Evolutionary conservation across 2,797 vertebrate species (phyloP).

Genomic region (Cirrhinus molitorella): DNA sequence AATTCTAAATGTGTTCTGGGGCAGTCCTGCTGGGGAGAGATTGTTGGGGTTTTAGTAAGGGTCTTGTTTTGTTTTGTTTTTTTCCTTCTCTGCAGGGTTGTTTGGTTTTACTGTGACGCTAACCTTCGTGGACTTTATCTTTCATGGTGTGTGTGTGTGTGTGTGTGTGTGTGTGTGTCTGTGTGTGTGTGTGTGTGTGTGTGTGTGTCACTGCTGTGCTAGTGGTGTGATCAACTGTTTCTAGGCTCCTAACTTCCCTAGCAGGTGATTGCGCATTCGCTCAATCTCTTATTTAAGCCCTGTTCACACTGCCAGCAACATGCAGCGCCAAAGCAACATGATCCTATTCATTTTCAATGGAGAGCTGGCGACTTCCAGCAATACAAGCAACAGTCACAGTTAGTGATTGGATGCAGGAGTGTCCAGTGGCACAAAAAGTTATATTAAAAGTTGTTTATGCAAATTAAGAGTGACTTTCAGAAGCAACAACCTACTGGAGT

Average conservation of each 20-base stretch:
- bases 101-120: constrained; percentile 4
- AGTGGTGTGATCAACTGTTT: not conserved
- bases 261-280: not conserved
- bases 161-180: not conserved
- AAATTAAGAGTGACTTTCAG: not conserved
- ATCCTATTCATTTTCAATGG: not conserved
- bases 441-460: not conserved
- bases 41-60: not conserved
- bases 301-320: not conserved
- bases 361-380: not conserved
- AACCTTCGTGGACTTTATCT: not conserved
- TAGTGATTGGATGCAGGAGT: not conserved
- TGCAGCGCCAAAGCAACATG: not conserved
- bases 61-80: not conserved
- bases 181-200: not conserved
- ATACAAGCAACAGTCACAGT: not conserved
- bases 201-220: not conserved
- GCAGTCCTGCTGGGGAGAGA: too few relatives aligned
- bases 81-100: not conserved
- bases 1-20: not conserved
- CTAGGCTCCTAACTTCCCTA: not conserved
- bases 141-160: not conserved
- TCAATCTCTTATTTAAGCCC: not conserved
- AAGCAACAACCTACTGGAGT: not conserved
- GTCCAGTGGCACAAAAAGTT: not conserved